Conservation (phyloP, 2,888 invertebrate genomes). For the Hydraecia micacea region DNA sequence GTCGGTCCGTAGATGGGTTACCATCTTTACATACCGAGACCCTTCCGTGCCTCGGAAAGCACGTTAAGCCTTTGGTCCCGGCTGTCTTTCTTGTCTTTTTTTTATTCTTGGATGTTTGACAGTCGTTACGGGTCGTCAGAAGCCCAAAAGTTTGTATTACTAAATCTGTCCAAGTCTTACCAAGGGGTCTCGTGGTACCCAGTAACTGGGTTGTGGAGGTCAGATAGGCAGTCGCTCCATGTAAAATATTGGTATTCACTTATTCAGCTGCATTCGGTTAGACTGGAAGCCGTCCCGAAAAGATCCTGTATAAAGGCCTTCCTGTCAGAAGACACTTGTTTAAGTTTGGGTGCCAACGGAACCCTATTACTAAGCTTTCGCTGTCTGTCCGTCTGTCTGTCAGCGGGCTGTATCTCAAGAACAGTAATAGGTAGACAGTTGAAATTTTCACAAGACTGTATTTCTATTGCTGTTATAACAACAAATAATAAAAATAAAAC, state of each 20-base stretch:
- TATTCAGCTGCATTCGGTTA: too few species aligned
- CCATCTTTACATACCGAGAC: not conserved
- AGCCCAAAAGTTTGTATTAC: not conserved
- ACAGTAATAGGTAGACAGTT: too few species aligned
- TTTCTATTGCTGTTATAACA: too few species aligned
- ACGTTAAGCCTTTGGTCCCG: not conserved
- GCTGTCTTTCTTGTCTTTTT: too few species aligned
- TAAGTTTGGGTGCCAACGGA: too few species aligned
- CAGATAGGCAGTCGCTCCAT: not conserved
- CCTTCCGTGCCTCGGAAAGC: not conserved
- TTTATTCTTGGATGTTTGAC: not conserved
- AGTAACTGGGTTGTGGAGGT: not conserved
- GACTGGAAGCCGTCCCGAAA: too few species aligned
- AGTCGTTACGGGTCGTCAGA: not conserved
- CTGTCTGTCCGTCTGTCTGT: too few species aligned
- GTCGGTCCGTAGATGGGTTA: not conserved
- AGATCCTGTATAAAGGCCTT: not conserved
- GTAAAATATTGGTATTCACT: not conserved
- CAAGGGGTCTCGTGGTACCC: not conserved
- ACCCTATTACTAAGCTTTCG: too few species aligned
- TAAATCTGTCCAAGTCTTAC: not conserved
- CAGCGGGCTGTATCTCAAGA: too few species aligned
- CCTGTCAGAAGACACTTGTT: not conserved
- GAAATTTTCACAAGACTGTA: too few species aligned
- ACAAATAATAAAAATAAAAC: too few species aligned